These are phyloP conservation scores for Spondyliosoma cantharus DNA, from an alignment of 2,797 vertebrate species.

Conservation along the genomic window DNA sequence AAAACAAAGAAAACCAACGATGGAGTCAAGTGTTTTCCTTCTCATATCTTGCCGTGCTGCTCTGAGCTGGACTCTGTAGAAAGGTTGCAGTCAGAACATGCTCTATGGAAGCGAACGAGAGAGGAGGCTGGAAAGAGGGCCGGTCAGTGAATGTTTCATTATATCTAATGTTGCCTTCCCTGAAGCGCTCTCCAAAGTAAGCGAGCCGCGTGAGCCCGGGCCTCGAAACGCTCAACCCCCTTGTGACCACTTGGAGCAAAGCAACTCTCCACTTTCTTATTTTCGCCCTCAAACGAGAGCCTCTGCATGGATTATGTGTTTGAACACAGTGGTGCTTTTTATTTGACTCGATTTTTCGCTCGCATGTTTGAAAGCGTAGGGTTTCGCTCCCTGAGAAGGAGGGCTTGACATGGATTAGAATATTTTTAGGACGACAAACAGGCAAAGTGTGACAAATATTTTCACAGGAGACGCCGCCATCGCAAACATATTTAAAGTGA, in stretches of 20 bases:
- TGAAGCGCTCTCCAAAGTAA: slow-evolving; percentile 94
- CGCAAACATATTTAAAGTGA: slow-evolving; percentile 61
- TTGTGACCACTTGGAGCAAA: slow-evolving; percentile 96
- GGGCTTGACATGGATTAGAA: slow-evolving; percentile 88
- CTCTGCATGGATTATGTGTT: slow-evolving; percentile 95
- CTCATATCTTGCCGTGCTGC: slow-evolving; percentile 49
- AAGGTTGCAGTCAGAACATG: slow-evolving; percentile 76
- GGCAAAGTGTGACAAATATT: slow-evolving; percentile 82
- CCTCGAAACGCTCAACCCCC: slow-evolving; percentile 94
- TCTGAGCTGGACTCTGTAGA: slow-evolving; percentile 57
- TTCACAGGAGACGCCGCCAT: slow-evolving; percentile 70
- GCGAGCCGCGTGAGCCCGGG: slow-evolving; percentile 85
- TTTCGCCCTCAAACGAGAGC: slow-evolving; percentile 91
- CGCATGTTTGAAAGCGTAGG: slow-evolving; percentile 86
- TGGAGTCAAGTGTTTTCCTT: slow-evolving; percentile 46
- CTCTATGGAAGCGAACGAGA: slow-evolving; percentile 66
- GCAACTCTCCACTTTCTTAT: slow-evolving; percentile 93
- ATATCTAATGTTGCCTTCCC: slow-evolving; percentile 95
- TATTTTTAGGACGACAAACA: slow-evolving; percentile 92
- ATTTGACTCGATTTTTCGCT: slow-evolving; percentile 90
- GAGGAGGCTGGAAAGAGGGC: slow-evolving; percentile 84
- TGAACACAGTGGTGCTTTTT: slow-evolving; percentile 96
- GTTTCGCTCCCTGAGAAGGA: slow-evolving; percentile 88
- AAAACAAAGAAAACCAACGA: slow-evolving; percentile 29
- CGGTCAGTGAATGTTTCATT: slow-evolving; percentile 95